phyloP scores from a whole-genome alignment of 2,888 invertebrate genomes.

The Gymnoscelis rufifasciata region DNA sequence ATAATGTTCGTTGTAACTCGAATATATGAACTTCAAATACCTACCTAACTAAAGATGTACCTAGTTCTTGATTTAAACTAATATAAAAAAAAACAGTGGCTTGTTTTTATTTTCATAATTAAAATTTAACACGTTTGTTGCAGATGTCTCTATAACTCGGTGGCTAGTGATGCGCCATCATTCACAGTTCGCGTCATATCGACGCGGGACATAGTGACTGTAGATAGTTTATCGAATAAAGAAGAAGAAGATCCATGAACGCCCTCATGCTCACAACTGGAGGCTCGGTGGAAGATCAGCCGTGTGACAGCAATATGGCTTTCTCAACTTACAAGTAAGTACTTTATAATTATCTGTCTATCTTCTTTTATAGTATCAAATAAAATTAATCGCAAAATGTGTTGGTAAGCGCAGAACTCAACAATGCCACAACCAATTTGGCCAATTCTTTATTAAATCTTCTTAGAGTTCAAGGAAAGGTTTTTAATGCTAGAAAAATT shows the following conservation, averaged over 20 bases:
- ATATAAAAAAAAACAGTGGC: no score
- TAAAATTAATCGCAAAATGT: neutral
- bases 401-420: no score
- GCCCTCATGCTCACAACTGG: slow-evolving; percentile 73
- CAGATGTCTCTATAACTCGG: slow-evolving; percentile 44
- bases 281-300: slow-evolving; percentile 66
- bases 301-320: slow-evolving; percentile 70
- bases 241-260: slow-evolving; percentile 54
- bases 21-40: no score
- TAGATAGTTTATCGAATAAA: slow-evolving; percentile 35
- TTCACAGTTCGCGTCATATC: slow-evolving; percentile 48
- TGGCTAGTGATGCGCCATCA: slow-evolving; percentile 58
- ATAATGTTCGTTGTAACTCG: no score
- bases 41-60: no score
- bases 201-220: slow-evolving; percentile 59
- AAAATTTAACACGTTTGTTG: slow-evolving; percentile 30
- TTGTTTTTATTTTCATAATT: slow-evolving; percentile 7
- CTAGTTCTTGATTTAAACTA: no score
- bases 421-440: no score
- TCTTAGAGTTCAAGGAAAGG: no score
- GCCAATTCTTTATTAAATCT: no score
- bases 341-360: neutral
- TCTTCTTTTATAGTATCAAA: no score
- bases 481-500: no score
- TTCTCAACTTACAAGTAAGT: slow-evolving; percentile 74